These are phyloP conservation scores for Anthopleura sola DNA, from an alignment of 64 coral and sea anemone species.

Conservation along the genomic window DNA sequence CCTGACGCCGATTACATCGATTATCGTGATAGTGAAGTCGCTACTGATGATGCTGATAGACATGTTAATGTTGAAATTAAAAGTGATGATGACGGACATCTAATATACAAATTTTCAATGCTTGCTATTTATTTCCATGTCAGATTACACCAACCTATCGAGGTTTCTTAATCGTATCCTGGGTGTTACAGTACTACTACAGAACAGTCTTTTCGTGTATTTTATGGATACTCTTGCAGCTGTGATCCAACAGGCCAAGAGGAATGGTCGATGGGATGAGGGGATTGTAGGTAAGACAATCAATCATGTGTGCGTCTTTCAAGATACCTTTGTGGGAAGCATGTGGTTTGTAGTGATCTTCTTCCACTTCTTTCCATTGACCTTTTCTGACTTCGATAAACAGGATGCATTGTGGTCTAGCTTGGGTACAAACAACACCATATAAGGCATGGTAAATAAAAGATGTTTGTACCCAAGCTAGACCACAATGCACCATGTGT, in stretches of 20 bases:
- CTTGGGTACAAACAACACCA: no score
- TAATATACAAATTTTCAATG: neutral
- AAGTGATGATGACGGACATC: neutral
- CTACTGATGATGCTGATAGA: neutral
- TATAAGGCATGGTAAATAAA: no score
- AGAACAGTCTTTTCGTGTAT: slow-evolving; percentile 87
- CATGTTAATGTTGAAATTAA: neutral
- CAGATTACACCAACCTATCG: slow-evolving; percentile 92
- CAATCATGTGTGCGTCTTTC: neutral
- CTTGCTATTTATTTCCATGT: neutral
- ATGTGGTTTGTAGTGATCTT: no score
- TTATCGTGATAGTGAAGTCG: no score
- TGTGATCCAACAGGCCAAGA: slow-evolving; percentile 85
- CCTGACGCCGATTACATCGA: no score
- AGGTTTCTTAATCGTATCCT: slow-evolving; percentile 96
- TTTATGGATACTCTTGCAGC: slow-evolving; percentile 84
- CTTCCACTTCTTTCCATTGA: no score
- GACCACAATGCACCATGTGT: no score
- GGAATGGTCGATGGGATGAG: slow-evolving; percentile 86
- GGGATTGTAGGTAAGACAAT: slow-evolving; percentile 67
- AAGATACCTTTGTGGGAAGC: no score
- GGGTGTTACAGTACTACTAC: slow-evolving; percentile 81
- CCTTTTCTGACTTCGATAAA: no score
- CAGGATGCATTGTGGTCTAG: no score
- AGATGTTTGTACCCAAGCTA: no score